Percentiles rank a stretch among this genome's conserved stretches.
Evolutionary conservation across 2,888 invertebrate genomes (phyloP).

Genomic region (Camponotus fellah): DNA sequence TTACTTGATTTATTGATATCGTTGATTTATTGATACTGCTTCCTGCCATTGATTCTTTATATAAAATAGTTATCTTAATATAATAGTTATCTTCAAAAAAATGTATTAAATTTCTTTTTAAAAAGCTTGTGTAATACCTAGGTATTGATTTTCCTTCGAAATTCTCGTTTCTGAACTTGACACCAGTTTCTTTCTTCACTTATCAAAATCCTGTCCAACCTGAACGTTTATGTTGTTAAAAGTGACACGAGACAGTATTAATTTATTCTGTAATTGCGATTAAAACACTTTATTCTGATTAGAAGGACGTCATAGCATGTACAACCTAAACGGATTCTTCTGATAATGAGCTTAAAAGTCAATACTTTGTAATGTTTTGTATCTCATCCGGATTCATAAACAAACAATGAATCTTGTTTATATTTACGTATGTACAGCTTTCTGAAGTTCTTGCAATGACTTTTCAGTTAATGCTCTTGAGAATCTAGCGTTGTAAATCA

Average conservation of each 20-base stretch:
- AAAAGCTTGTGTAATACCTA: neutral
- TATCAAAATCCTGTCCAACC: neutral
- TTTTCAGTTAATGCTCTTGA: slow-evolving; percentile 87
- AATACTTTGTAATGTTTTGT: neutral
- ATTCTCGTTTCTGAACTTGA: neutral
- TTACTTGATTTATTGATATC: too few species aligned
- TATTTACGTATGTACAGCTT: neutral
- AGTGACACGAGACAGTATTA: neutral
- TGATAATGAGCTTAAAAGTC: neutral
- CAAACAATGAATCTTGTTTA: neutral
- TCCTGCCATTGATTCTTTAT: too few species aligned
- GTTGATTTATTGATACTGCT: too few species aligned
- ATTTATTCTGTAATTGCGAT: neutral
- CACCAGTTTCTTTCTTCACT: neutral
- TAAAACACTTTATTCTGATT: neutral
- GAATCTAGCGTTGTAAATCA: slow-evolving; percentile 84
- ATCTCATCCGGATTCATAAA: neutral
- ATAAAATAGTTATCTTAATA: neutral
- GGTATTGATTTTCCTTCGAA: neutral
- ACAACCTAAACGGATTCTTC: neutral
- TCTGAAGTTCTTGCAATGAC: slow-evolving; percentile 81
- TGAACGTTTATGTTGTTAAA: neutral
- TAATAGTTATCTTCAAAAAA: neutral
- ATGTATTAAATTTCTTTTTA: neutral
- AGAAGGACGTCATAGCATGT: neutral